Conservation (phyloP, 2,888 invertebrate species). For the Aphrophora alni region DNA sequence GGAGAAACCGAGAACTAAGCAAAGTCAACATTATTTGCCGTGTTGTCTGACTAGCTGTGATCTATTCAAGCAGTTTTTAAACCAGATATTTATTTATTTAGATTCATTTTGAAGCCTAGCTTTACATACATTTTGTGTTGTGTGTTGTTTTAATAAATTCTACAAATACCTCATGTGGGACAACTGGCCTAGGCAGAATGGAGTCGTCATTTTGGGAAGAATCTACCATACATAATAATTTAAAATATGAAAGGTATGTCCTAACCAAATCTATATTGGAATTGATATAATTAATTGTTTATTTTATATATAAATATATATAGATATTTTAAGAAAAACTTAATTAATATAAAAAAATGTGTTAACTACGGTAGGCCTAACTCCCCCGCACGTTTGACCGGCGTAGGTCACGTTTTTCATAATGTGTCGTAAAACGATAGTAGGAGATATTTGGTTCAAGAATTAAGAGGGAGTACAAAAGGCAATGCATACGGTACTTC, state of each 20-base stretch:
- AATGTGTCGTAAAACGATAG: neutral
- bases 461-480: neutral
- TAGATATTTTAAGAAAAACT: neutral
- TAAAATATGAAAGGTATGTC: constrained; percentile 44
- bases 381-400: neutral
- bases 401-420: neutral
- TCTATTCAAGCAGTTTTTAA: neutral
- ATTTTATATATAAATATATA: no score
- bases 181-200: constrained; percentile 11
- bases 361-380: no score
- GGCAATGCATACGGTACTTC: neutral
- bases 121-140: neutral
- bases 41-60: neutral
- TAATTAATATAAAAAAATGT: no score
- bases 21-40: neutral
- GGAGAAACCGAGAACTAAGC: neutral
- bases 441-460: neutral
- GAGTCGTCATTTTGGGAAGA: constrained; percentile 39
- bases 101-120: neutral
- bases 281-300: no score
- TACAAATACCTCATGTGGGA: neutral
- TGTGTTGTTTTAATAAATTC: neutral
- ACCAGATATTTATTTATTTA: neutral
- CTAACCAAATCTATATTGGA: neutral
- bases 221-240: constrained; percentile 36